These are phyloP conservation scores for Anastatus disparis DNA, from an alignment of 1,140 invertebrate genomes.

Conservation along the genomic window DNA sequence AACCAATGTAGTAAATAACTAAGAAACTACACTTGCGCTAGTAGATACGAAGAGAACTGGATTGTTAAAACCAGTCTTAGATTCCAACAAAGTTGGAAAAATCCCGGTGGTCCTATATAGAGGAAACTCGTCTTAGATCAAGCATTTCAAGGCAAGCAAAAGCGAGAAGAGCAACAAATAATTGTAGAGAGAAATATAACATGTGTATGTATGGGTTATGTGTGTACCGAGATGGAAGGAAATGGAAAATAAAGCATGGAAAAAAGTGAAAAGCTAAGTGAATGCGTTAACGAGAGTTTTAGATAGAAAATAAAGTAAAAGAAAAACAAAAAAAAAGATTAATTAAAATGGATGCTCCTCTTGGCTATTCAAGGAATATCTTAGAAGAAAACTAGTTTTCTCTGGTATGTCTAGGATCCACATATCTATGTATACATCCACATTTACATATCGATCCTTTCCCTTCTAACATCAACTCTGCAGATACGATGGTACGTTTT, in stretches of 20 bases:
- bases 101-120: slow-evolving; percentile 31
- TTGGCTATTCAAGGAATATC: slow-evolving; percentile 18
- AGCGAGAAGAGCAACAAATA: neutral
- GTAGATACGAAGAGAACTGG: slow-evolving; percentile 45
- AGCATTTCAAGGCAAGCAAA: neutral
- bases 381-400: slow-evolving; percentile 35
- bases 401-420: neutral
- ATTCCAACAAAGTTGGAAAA: slow-evolving; percentile 49
- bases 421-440: slow-evolving; percentile 5
- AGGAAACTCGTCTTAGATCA: slow-evolving; percentile 52
- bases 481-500: too few species aligned
- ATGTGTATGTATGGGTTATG: too few species aligned
- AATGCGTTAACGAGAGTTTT: slow-evolving; percentile 30
- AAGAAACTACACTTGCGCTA: too few species aligned
- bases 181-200: neutral
- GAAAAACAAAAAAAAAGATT: slow-evolving; percentile 23
- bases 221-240: neutral
- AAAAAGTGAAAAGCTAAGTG: slow-evolving; percentile 33
- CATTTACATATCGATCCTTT: slow-evolving; percentile 15
- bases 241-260: slow-evolving; percentile 33
- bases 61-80: slow-evolving; percentile 58
- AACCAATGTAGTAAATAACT: too few species aligned
- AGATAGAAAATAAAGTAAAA: too few species aligned
- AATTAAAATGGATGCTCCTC: neutral
- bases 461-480: neutral